These are phyloP conservation scores for Pollenia griseotomentosa DNA, from an alignment of 2,888 invertebrate species.

Conservation along the genomic window DNA sequence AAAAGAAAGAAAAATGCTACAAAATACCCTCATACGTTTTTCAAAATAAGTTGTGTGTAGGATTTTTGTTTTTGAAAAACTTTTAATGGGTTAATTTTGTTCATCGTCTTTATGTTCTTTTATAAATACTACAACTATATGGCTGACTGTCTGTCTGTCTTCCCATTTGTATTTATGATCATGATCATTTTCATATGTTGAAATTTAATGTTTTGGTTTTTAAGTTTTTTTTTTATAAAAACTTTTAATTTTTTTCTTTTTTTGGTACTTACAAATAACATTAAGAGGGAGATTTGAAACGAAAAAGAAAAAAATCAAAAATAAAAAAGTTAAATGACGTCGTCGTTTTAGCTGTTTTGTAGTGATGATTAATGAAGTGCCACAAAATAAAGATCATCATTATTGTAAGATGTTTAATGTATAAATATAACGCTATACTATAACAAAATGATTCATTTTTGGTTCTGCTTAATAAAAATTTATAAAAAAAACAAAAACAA, in stretches of 20 bases:
- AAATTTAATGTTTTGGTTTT: slow-evolving; percentile 68
- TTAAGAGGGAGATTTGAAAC: slow-evolving; percentile 41
- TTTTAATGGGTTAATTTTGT: slow-evolving; percentile 73
- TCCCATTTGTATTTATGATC: slow-evolving; percentile 63
- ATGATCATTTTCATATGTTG: slow-evolving; percentile 73
- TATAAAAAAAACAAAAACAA: slow-evolving; percentile 16
- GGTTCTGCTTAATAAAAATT: slow-evolving; percentile 52
- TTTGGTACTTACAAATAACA: slow-evolving; percentile 62
- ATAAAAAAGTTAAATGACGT: slow-evolving; percentile 70
- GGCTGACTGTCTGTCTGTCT: not conserved
- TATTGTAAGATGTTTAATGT: slow-evolving; percentile 73
- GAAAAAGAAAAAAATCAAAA: slow-evolving; percentile 35
- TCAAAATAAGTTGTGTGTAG: slow-evolving; percentile 26
- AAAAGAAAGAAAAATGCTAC: not conserved
- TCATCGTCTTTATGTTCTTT: slow-evolving; percentile 59
- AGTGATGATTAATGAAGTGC: slow-evolving; percentile 84
- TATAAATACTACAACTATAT: slow-evolving; percentile 42
- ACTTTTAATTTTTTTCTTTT: slow-evolving; percentile 1
- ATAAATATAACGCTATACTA: slow-evolving; percentile 63
- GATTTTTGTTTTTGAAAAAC: slow-evolving; percentile 55
- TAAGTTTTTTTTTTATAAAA: slow-evolving; percentile 23
- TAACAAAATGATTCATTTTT: slow-evolving; percentile 66
- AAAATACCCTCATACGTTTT: slow-evolving; percentile 4
- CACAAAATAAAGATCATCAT: slow-evolving; percentile 77
- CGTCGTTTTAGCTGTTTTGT: slow-evolving; percentile 78